These are phyloP conservation scores for Apamea epomidion DNA, from an alignment of 2,888 invertebrate genomes.

Conservation along the genomic window DNA sequence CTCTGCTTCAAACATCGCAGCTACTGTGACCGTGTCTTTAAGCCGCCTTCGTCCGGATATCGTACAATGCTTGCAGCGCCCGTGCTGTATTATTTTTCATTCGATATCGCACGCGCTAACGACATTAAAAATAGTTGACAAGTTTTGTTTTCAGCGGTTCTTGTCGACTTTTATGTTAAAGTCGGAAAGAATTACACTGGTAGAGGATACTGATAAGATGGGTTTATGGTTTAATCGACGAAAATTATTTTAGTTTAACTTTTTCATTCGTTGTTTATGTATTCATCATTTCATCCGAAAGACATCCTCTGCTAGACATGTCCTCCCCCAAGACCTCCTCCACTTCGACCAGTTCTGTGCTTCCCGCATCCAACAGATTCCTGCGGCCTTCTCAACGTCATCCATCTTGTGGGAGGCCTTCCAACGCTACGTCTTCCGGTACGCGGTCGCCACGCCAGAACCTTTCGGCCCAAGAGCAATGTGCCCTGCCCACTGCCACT, in stretches of 20 bases:
- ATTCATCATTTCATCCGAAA: neutral
- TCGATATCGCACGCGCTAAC: constrained; percentile 75
- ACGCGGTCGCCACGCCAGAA: too few species aligned
- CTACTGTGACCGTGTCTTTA: constrained; percentile 34
- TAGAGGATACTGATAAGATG: constrained; percentile 23
- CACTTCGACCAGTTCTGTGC: too few species aligned
- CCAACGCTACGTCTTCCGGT: too few species aligned
- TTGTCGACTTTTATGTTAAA: constrained; percentile 51
- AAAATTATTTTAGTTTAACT: neutral
- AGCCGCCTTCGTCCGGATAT: constrained; percentile 46
- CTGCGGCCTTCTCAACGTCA: too few species aligned
- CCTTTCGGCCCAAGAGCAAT: too few species aligned
- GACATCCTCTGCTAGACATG: too few species aligned
- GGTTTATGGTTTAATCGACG: constrained; percentile 17
- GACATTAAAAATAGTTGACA: constrained; percentile 77
- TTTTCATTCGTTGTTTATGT: neutral
- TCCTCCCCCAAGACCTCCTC: too few species aligned
- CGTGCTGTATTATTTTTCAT: constrained; percentile 79
- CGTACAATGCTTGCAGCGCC: constrained; percentile 67
- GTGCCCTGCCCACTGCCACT: too few species aligned
- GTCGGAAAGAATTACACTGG: constrained; percentile 39
- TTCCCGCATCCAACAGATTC: too few species aligned
- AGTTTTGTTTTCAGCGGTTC: constrained; percentile 64
- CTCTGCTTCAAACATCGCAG: constrained; percentile 19
- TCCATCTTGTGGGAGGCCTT: too few species aligned